phyloP scores from a whole-genome alignment of 2,113 vertebrate genomes.

The Hymenochirus boettgeri region DNA sequence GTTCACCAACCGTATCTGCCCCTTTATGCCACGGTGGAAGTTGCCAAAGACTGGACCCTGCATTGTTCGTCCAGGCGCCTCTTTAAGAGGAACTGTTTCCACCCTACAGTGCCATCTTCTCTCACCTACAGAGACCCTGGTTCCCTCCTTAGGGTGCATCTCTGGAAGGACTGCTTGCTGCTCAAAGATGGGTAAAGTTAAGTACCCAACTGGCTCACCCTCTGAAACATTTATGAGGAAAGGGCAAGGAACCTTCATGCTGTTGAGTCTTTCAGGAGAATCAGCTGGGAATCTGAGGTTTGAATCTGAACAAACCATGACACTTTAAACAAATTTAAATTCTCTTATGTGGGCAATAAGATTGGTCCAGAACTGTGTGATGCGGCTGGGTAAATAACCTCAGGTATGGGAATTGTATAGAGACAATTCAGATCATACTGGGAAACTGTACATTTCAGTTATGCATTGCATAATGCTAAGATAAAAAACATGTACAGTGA shows the following conservation, averaged over 20 bases:
- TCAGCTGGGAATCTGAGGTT: conserved; percentile 92
- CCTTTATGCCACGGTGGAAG: conserved; percentile 8
- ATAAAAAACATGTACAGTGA: too few species aligned
- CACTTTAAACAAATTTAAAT: background rate
- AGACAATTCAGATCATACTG: background rate
- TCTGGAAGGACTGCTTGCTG: conserved; percentile 30
- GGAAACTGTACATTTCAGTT: background rate
- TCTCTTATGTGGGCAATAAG: conserved; percentile 19
- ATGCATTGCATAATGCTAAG: background rate
- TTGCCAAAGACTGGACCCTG: background rate
- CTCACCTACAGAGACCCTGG: conserved; percentile 61
- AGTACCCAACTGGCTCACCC: conserved; percentile 6
- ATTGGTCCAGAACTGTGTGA: conserved; percentile 7
- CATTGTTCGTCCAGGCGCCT: background rate
- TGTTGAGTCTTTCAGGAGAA: conserved; percentile 79
- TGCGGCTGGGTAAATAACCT: background rate
- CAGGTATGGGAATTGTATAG: conserved; percentile 12
- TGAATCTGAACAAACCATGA: conserved; percentile 49
- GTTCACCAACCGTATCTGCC: background rate
- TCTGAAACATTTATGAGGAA: conserved; percentile 45
- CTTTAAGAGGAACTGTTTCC: conserved; percentile 5
- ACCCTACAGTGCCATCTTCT: conserved; percentile 60
- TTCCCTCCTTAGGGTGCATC: conserved; percentile 44
- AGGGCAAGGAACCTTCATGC: conserved; percentile 63
- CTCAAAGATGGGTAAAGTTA: conserved; percentile 4